A percentile compares a stretch with the other conserved stretches of the same genome.
These are phyloP conservation scores for Pygoscelis adeliae DNA, from an alignment of 2,113 vertebrate species.

Conservation along the genomic window DNA sequence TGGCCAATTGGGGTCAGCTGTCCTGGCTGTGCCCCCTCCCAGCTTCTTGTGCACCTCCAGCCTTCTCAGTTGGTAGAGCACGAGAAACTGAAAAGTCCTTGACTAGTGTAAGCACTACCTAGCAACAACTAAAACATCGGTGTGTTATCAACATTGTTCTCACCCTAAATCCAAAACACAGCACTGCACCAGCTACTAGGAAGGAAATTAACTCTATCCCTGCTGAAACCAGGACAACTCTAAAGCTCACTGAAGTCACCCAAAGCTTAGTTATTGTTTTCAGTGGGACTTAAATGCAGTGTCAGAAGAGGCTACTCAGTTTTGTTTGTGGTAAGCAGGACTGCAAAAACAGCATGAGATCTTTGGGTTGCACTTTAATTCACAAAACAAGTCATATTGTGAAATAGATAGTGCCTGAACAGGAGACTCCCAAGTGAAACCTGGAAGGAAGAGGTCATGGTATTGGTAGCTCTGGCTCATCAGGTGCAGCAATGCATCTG, in stretches of 20 bases:
- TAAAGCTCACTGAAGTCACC: neutral
- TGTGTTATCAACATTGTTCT: no score
- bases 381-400: neutral
- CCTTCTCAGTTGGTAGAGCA: no score
- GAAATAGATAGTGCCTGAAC: neutral
- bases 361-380: neutral
- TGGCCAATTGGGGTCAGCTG: no score
- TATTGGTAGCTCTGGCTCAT: neutral
- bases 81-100: no score
- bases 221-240: no score
- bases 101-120: no score
- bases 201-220: no score
- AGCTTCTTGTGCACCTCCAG: no score
- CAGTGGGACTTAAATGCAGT: neutral
- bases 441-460: neutral
- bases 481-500: neutral
- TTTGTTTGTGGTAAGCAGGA: neutral
- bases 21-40: no score
- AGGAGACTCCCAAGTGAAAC: neutral
- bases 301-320: neutral
- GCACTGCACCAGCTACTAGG: no score
- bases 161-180: no score
- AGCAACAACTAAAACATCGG: no score
- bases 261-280: neutral
- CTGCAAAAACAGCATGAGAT: neutral